Evolutionary conservation across 1,140 invertebrate genomes (phyloP).

Genomic region (Nixonia krombeini): DNA sequence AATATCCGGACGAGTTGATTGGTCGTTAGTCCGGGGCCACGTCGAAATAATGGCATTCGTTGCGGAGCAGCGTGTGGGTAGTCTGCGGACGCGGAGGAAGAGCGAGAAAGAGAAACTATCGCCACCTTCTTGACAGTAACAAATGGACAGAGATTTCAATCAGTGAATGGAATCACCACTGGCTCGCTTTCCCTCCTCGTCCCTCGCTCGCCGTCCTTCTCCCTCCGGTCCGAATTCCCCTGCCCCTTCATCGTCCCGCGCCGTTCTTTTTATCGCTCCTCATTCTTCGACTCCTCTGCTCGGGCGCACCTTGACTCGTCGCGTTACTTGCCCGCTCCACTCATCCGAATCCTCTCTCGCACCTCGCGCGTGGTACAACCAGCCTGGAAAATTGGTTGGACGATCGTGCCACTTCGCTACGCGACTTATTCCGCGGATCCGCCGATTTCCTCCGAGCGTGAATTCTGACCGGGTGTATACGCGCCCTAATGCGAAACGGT

Average conservation of each 20-base stretch:
- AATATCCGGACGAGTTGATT: conserved; percentile 66
- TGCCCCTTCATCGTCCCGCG: conserved; percentile 49
- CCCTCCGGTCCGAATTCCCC: conserved; percentile 50
- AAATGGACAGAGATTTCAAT: conserved; percentile 76
- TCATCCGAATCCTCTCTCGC: conserved; percentile 45
- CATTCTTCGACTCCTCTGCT: conserved; percentile 42
- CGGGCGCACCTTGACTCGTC: conserved; percentile 64
- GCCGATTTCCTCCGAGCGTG: too few relatives aligned
- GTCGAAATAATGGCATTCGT: conserved; percentile 65
- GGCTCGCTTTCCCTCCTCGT: conserved; percentile 44
- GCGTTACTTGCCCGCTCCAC: conserved; percentile 54
- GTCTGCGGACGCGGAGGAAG: conserved; percentile 48
- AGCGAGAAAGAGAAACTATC: conserved; percentile 69
- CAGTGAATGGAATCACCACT: conserved; percentile 73
- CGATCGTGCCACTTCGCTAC: too few relatives aligned
- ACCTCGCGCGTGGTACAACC: conserved; percentile 24
- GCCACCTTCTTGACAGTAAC: conserved; percentile 76
- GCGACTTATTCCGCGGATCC: too few relatives aligned
- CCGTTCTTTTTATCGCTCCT: conserved; percentile 38
- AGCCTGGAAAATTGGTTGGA: conserved; percentile 4
- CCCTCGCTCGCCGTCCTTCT: conserved; percentile 43
- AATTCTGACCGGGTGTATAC: too few relatives aligned
- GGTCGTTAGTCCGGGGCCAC: conserved; percentile 60
- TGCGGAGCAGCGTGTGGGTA: conserved; percentile 62
- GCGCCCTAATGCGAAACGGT: not conserved